Evolutionary conservation across 2,888 invertebrate genomes (phyloP).

Genomic region (Tenodera sinensis): DNA sequence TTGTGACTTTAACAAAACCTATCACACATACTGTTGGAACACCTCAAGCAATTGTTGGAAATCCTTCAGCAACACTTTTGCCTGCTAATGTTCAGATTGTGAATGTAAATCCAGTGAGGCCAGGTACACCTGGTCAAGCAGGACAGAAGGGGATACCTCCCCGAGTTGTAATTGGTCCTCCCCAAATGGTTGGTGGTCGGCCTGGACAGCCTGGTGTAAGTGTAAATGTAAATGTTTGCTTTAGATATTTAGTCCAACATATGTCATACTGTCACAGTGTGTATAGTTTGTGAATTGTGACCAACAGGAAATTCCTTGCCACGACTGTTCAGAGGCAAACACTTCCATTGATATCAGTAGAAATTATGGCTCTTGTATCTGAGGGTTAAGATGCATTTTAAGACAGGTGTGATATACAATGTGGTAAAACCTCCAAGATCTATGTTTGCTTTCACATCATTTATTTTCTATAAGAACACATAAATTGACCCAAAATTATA

Average conservation of each 20-base stretch:
- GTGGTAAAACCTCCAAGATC: no score
- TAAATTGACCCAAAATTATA: no score
- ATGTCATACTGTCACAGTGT: no score
- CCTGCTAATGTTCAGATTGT: constrained; percentile 79
- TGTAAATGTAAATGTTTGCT: constrained; percentile 35
- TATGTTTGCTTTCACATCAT: no score
- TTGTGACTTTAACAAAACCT: constrained; percentile 62
- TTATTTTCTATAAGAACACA: no score
- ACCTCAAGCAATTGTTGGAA: constrained; percentile 58
- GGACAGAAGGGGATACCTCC: constrained; percentile 75
- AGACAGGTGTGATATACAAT: no score
- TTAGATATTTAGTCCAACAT: not conserved
- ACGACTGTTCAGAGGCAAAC: no score
- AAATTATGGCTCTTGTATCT: no score
- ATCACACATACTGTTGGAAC: constrained; percentile 54
- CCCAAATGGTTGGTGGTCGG: constrained; percentile 76
- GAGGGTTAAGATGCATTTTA: no score
- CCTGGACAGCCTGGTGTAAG: constrained; percentile 78
- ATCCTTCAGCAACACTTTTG: constrained; percentile 59
- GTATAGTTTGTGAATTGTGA: no score
- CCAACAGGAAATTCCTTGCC: no score
- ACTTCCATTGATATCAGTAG: no score
- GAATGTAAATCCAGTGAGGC: constrained; percentile 67
- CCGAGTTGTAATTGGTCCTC: constrained; percentile 78
- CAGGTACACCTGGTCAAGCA: constrained; percentile 64